Base-by-base conservation (phyloP, 2,888 invertebrate genomes). In the Entomobrya proxima region DNA sequence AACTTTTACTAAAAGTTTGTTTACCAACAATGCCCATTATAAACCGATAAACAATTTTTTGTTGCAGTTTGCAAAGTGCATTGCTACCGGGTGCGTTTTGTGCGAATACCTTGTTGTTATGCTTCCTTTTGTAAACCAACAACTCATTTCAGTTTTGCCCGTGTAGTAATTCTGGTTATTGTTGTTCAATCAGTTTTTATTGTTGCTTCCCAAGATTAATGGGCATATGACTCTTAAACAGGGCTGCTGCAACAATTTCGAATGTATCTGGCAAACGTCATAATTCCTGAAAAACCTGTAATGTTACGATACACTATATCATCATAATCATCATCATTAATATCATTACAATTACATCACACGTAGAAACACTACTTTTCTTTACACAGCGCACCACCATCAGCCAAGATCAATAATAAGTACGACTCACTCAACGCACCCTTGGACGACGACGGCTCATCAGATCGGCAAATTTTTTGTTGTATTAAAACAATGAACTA, bases 241-340 rank as follows among this genome's bases (percentile, higher is more conserved):
- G 40, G n/a, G 21, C 44, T 13, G 37, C 37, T 6, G 15, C 35
- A 69, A 67, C 18, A 35, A 37, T 35, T 24, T 9, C 24, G 3
- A 15, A 24, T 55, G 55, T 11, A 6, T 24, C 24, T 52, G 24
- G 52, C 21, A 21, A 18, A 52, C 2, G 24, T 6, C 18, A 21
- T 5, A 7, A 13, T 50, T 50, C 74, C 50, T 50, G 50, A 74
- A 32, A 74, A 74, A 74, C 74, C 44, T 9, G 74, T 74, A 74
- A 32, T 74, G 13, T 30, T 21, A n/a, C n/a, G 4, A 50, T 27
- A 15, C 21, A 55, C 11, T 55, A 27, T 18, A 27, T 55, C 55
- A 27, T 27, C 24, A 27, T 55, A 55, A 55, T 55, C 55, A 55
- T 55, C 2, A 27, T 2, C 55, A 55, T 55, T 55, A 55, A 55